Percentiles rank a stretch among this genome's conserved stretches.
Evolutionary conservation across 2,113 vertebrate genomes (phyloP).

Genomic region (Propithecus coquereli): DNA sequence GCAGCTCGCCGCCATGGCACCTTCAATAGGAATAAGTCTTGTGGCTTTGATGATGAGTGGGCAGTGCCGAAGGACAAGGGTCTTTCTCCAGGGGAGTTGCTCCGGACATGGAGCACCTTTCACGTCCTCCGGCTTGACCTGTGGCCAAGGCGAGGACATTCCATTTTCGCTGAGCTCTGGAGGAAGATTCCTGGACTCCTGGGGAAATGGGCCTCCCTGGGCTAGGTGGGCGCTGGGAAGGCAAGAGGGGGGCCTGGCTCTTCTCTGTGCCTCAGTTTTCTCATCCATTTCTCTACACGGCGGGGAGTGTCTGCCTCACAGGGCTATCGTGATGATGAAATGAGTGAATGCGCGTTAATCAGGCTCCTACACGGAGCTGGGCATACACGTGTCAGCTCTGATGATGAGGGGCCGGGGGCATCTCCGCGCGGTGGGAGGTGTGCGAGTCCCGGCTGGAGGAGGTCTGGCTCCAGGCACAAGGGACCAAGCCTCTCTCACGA

Average conservation of each 20-base stretch:
- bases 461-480: not conserved
- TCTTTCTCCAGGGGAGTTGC: not conserved
- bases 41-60: constrained; percentile 24
- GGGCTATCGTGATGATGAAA: not conserved
- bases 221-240: not conserved
- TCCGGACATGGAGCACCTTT: not conserved
- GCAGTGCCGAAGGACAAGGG: constrained; percentile 52
- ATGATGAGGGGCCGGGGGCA: not conserved
- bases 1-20: not conserved
- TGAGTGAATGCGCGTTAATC: not conserved
- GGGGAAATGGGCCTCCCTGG: not conserved
- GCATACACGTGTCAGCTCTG: not conserved
- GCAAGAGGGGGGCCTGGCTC: not conserved
- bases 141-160: not conserved
- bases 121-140: not conserved
- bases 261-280: not conserved
- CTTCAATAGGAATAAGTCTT: constrained; percentile 48
- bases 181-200: not conserved
- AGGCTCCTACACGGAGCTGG: not conserved
- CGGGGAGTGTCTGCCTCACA: not conserved
- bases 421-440: not conserved
- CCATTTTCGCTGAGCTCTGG: not conserved
- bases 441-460: not conserved
- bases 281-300: not conserved
- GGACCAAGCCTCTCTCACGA: not conserved